These are phyloP conservation scores for Notodonta ziczac DNA, from an alignment of 2,888 invertebrate species.

Conservation along the genomic window DNA sequence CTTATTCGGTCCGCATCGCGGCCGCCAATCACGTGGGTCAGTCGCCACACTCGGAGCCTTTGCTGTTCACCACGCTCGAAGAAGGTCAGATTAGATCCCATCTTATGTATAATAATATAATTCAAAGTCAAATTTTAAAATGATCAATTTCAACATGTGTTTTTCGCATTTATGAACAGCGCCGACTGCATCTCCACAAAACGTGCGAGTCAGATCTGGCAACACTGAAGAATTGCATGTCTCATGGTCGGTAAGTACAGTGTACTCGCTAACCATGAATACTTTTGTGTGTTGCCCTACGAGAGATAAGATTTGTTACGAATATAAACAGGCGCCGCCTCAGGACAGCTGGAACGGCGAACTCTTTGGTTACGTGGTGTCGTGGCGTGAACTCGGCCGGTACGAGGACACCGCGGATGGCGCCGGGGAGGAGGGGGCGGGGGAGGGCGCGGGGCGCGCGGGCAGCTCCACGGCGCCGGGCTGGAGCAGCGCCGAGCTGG, in stretches of 20 bases:
- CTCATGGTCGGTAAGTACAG: constrained; percentile 87
- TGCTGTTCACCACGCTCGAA: constrained; percentile 88
- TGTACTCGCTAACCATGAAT: not conserved
- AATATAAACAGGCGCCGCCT: constrained; percentile 83
- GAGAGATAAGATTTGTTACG: not conserved
- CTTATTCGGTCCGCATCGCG: constrained; percentile 87
- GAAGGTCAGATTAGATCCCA: constrained; percentile 85
- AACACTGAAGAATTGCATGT: constrained; percentile 87
- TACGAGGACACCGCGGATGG: constrained; percentile 46
- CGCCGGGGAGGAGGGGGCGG: constrained; percentile 53
- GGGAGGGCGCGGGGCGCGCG: constrained; percentile 20
- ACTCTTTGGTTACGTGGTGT: constrained; percentile 88
- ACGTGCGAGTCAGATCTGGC: constrained; percentile 87
- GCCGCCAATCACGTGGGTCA: constrained; percentile 89
- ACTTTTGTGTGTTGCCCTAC: not conserved
- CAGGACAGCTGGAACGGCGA: constrained; percentile 89
- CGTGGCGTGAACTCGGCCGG: constrained; percentile 77
- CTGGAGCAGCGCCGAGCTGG: constrained; percentile 86
- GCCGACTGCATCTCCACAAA: constrained; percentile 88
- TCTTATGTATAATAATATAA: not conserved
- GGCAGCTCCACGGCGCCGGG: constrained; percentile 80
- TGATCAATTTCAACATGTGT: not conserved
- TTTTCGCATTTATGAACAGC: constrained; percentile 60
- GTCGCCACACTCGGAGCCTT: constrained; percentile 88
- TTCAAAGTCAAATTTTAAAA: not conserved